Base-by-base conservation (phyloP, 2,113 vertebrate species). In the Platysteira castanea region DNA sequence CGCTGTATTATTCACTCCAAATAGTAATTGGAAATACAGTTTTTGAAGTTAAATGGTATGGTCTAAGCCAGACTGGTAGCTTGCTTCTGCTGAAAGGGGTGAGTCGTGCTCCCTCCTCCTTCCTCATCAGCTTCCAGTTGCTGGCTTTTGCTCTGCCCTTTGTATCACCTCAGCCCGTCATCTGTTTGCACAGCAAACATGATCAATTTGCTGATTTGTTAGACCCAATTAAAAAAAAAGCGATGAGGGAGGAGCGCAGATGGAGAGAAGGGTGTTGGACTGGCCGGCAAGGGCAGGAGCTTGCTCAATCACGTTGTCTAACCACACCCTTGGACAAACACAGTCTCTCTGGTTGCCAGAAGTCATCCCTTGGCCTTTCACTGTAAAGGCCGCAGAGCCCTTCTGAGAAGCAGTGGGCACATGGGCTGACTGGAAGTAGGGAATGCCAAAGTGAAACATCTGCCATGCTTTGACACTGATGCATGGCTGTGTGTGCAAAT, bases 401-500 rank as follows among this genome's bases (percentile, higher is more conserved):
- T 73, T 71, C 41, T 35, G 68, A 71, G 76, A 30, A 78, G 59
- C 57, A 18, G 16, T 8, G n/a, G 53, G 44, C 49, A 35, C 2
- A 1, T 8, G 0, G 8, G 17, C 59, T 64, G 56, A 52, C 83
- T 75, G 64, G 42, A 2, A 15, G 44, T 5, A 3, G n/a, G 33
- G 65, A 63, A 57, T 12, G 44, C 35, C 41, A 9, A 16, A 78
- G 31, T 2, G 13, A 88, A 95, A 54, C 50, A 49, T 77, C 28
- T 8, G 13, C 41, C 60, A 65, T 30, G 27, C 46, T 27, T n/a
- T 35, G 56, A 39, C 2, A 8, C 30, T 1, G 13, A 9, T 31
- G 46, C 2, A 1, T 0, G 3, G 13, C 26, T 53, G 15, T 13
- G 39, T 0, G 0, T 0, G 1, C 41, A 59, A 46, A 47, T 0